Percentiles rank a stretch among this genome's conserved stretches.
Conservation (phyloP, 2,797 vertebrate species). For the Apogon hyalosoma region DNA sequence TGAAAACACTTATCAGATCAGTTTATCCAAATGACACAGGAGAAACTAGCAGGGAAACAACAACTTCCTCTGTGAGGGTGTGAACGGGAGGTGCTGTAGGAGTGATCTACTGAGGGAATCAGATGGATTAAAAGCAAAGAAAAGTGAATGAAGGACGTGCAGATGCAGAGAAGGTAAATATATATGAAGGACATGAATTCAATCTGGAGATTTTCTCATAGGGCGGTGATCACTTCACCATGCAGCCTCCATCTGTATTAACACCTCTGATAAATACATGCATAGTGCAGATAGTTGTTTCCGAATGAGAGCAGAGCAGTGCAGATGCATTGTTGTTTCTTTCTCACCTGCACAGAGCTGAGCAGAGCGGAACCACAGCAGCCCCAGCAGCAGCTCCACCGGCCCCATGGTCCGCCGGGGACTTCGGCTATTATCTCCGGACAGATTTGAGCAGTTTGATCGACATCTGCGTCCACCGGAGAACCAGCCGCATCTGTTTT, state of each 20-base stretch:
- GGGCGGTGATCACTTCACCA: too few species aligned
- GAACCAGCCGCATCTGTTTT: slow-evolving; percentile 29
- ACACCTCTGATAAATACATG: neutral
- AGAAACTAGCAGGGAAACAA: slow-evolving; percentile 12
- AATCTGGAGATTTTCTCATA: too few species aligned
- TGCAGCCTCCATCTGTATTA: fast-evolving
- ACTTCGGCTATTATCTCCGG: slow-evolving; percentile 39
- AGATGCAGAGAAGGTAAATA: too few species aligned
- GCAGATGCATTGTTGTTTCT: slow-evolving; percentile 53
- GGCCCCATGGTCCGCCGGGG: slow-evolving; percentile 60
- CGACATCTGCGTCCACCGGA: slow-evolving; percentile 37
- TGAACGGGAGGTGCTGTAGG: slow-evolving; percentile 1
- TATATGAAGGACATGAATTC: too few species aligned
- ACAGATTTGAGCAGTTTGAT: slow-evolving; percentile 15
- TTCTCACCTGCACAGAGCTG: slow-evolving; percentile 74
- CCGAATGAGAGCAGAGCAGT: neutral
- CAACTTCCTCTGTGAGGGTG: slow-evolving; percentile 27
- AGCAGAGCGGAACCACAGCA: slow-evolving; percentile 66
- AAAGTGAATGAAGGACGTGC: too few species aligned
- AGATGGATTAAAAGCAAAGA: neutral
- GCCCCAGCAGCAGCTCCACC: slow-evolving; percentile 55
- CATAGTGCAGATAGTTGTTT: neutral
- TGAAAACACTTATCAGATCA: slow-evolving; percentile 11
- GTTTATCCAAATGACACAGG: slow-evolving; percentile 16
- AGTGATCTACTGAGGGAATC: neutral